Evolutionary conservation across 2,888 invertebrate species (phyloP), one percentile per base, ranked within the genome.

Genomic region (Clostera curtula): DNA sequence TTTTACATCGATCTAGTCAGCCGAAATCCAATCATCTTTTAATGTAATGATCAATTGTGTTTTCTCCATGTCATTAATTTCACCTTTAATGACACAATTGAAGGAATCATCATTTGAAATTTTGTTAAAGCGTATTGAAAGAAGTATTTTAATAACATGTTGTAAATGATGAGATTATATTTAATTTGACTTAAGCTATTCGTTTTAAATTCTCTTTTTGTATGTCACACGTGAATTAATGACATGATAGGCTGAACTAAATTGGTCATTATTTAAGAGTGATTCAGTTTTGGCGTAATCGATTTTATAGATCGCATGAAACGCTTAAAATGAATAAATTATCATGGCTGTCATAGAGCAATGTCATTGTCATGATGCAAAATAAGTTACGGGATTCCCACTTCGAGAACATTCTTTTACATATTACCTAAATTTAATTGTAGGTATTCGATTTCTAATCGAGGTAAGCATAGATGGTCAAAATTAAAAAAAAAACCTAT

Each of bases 351-450:
- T 72, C 69, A 69, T 65, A 59, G 50, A 62, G 83, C 82, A 80
- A 82, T 76, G 63, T 72, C 83, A 83, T 83, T 83, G 83, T 83
- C 83, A 83, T 83, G 83, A 80, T 64, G 83, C 83, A 82, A 82
- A 56, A 55, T 46, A 43, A 49, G 46, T 49, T 52, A 12, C 25
- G 75, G 73, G 66, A 60, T 49, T 74, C 75, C 74, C 75, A 75
- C 71, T 60, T 51, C 40, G 48, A 26, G 20, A 24, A 34, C 25
- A 18, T 24, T 38, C 9, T 10, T 31, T n/a, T n/a, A n/a, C n/a
- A n/a, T n/a, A n/a, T n/a, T 18, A 5, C n/a, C 8, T 7, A 18
- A 6, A 8, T 18, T 3, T 15, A 4, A 15, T 15, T 15, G 15
- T 5, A 4, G 15, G 15, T 6, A 15, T 6, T 5, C 15, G 15